Evolutionary conservation across 2,113 vertebrate species (phyloP).

Genomic region (Syrrhaptes paradoxus): DNA sequence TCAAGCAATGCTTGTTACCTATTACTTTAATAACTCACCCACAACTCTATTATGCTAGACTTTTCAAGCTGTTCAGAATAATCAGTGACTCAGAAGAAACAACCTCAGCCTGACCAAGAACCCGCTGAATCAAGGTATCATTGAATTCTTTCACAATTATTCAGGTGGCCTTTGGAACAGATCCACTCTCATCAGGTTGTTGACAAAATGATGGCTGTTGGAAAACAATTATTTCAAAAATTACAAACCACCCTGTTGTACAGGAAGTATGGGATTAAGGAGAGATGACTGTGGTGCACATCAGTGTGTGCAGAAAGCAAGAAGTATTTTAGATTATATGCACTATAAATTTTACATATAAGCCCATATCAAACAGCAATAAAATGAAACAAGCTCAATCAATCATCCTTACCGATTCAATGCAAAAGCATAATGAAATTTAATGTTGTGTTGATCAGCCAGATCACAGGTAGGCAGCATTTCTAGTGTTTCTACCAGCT

Average conservation of each 20-base stretch:
- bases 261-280: neutral
- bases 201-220: neutral
- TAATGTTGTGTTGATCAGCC: conserved; percentile 92
- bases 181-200: neutral
- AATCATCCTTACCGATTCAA: conserved; percentile 86
- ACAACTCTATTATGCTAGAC: neutral
- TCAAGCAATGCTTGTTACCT: neutral
- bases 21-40: neutral
- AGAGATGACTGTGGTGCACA: neutral
- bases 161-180: neutral
- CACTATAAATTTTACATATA: neutral
- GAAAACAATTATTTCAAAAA: neutral
- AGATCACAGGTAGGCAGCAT: conserved; percentile 92
- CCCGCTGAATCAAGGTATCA: neutral
- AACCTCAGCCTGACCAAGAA: neutral
- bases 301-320: neutral
- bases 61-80: neutral
- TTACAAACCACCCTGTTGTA: neutral
- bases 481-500: conserved; percentile 91
- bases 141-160: neutral
- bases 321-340: neutral
- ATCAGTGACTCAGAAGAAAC: neutral
- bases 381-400: neutral
- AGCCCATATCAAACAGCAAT: neutral
- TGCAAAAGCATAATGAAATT: conserved; percentile 96